Evolutionary conservation across 2,113 vertebrate species (phyloP).

Genomic region (Calyptomena viridis): DNA sequence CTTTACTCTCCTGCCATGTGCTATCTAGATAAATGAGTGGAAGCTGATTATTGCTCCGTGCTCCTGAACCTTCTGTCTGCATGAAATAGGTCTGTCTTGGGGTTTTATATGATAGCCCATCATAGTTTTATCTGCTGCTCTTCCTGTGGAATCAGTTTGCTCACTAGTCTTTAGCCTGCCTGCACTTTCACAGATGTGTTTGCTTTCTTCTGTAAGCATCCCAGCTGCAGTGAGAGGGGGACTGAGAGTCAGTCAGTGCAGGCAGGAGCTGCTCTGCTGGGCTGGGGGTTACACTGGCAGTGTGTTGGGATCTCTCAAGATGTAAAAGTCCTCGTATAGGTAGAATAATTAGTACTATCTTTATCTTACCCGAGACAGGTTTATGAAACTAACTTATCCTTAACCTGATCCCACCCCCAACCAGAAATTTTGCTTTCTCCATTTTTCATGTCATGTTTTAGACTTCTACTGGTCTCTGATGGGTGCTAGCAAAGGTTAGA

Average conservation of each 20-base stretch:
- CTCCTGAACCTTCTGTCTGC: background rate
- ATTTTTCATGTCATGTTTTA: background rate
- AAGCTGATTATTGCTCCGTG: background rate
- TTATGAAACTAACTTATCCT: background rate
- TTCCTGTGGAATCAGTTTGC: background rate
- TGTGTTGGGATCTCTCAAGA: background rate
- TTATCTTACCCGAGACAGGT: background rate
- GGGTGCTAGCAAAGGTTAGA: background rate
- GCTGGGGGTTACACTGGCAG: accelerated
- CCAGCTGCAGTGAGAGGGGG: accelerated
- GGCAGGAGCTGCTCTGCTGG: background rate
- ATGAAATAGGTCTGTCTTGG: background rate
- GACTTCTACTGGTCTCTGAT: background rate
- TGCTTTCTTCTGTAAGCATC: background rate
- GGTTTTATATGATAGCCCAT: background rate
- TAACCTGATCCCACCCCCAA: background rate
- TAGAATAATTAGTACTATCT: background rate
- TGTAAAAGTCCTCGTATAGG: background rate
- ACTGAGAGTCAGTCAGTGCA: background rate
- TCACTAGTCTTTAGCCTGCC: background rate
- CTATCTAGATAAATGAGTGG: background rate
- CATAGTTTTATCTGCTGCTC: background rate
- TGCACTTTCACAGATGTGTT: background rate
- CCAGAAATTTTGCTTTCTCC: background rate
- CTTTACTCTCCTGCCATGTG: background rate